These are phyloP conservation scores for Siniperca scherzeri DNA, from an alignment of 2,797 vertebrate species.

Conservation along the genomic window DNA sequence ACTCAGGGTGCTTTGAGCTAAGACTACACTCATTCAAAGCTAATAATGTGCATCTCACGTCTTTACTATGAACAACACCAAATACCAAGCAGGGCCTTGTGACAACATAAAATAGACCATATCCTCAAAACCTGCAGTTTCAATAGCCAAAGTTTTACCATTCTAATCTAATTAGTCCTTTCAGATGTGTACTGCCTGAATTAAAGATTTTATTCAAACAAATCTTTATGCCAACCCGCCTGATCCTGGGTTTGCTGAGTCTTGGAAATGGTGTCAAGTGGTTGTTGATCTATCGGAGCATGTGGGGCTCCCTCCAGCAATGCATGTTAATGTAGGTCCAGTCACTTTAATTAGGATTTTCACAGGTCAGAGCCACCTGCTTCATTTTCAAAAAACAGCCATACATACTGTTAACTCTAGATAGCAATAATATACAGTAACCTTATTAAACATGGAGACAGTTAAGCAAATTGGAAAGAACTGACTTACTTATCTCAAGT, in stretches of 20 bases:
- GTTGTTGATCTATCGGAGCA: conserved; percentile 61
- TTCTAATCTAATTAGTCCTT: conserved; percentile 11
- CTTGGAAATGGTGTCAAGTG: conserved; percentile 69
- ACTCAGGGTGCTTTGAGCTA: not conserved
- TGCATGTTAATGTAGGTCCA: conserved; percentile 68
- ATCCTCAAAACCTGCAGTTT: conserved; percentile 16
- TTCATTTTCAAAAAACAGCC: conserved; percentile 37
- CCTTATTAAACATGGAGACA: conserved; percentile 25
- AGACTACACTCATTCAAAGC: conserved; percentile 11
- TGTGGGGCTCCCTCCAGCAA: conserved; percentile 51
- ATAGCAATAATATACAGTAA: conserved; percentile 7
- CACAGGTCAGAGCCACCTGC: conserved; percentile 43
- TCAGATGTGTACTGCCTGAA: conserved; percentile 18
- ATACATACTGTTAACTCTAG: conserved; percentile 12
- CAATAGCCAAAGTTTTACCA: not conserved
- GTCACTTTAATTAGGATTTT: conserved; percentile 69
- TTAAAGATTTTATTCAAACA: conserved; percentile 43
- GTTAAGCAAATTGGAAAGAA: conserved; percentile 9
- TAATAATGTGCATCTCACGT: not conserved
- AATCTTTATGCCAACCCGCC: conserved; percentile 31
- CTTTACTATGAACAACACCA: not conserved
- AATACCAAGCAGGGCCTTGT: conserved; percentile 8
- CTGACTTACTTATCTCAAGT: conserved; percentile 1
- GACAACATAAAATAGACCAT: conserved; percentile 1
- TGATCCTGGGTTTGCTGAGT: conserved; percentile 51